These are phyloP conservation scores for Meloidogyne exigua DNA, from an alignment of 1,140 invertebrate species.

Conservation along the genomic window DNA sequence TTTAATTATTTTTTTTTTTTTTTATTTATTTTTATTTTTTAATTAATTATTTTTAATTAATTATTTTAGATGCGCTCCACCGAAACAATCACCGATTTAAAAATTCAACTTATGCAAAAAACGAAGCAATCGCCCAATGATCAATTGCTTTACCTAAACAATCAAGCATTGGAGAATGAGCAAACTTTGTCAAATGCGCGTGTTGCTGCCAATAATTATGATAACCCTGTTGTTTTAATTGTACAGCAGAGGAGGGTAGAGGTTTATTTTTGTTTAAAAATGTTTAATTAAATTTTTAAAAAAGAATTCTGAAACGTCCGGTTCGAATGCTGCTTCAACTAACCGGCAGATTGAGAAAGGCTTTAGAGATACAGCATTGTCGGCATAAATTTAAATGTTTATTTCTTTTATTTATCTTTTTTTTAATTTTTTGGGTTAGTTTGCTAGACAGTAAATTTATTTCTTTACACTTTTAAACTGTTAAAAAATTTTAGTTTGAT, in stretches of 20 bases:
- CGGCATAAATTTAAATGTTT: neutral
- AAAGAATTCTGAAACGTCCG: neutral
- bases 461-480: too few species aligned
- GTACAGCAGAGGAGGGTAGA: constrained; percentile 39
- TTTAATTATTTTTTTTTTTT: too few species aligned
- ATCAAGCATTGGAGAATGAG: constrained; percentile 32
- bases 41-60: neutral
- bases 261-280: neutral
- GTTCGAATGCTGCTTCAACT: neutral
- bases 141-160: constrained; percentile 42
- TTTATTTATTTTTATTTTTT: too few species aligned
- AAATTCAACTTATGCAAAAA: constrained; percentile 34
- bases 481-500: too few species aligned
- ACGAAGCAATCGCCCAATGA: constrained; percentile 41
- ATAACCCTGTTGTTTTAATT: constrained; percentile 43
- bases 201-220: constrained; percentile 25
- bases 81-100: constrained; percentile 37
- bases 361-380: constrained; percentile 40
- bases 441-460: too few species aligned
- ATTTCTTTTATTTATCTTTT: neutral
- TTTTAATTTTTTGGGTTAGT: neutral
- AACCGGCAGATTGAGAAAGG: constrained; percentile 33
- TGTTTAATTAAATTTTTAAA: neutral
- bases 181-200: constrained; percentile 30
- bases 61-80: constrained; percentile 42